Percentiles rank a stretch among this genome's conserved stretches.
Evolutionary conservation across 2,113 vertebrate species (phyloP).

Genomic region (Thymallus thymallus): DNA sequence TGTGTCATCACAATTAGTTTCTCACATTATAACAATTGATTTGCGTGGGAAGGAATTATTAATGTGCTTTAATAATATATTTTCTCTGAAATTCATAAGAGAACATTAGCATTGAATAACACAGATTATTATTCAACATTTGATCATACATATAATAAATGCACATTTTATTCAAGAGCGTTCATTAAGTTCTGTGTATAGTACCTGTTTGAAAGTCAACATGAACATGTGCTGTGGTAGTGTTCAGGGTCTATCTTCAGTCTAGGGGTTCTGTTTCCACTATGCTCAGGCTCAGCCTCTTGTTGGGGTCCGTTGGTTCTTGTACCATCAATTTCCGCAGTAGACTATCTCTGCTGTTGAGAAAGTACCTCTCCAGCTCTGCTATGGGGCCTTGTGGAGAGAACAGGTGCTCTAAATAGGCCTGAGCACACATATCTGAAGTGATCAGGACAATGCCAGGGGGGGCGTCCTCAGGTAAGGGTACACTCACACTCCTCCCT

Average conservation of each 20-base stretch:
- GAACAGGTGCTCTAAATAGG: conserved; percentile 60
- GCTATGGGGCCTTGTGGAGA: conserved; percentile 50
- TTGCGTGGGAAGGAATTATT: neutral
- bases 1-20: neutral
- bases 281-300: conserved; percentile 50
- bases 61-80: neutral
- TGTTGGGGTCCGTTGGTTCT: neutral
- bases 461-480: conserved; percentile 27
- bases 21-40: neutral
- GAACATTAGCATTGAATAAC: too few relatives aligned
- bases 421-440: conserved; percentile 56
- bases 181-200: neutral
- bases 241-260: neutral
- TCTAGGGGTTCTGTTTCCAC: conserved; percentile 48
- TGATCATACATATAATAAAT: neutral
- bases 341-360: conserved; percentile 30
- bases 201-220: neutral
- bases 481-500: conserved; percentile 50
- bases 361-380: conserved; percentile 54
- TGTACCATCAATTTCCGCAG: neutral
- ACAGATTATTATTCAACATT: too few relatives aligned
- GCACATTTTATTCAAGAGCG: neutral
- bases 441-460: conserved; percentile 54
- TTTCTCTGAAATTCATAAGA: too few relatives aligned
- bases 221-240: neutral